Evolutionary conservation across 2,797 vertebrate genomes (phyloP), one percentile per base, ranked within the genome.

Genomic region (Sebastes taczanowskii): DNA sequence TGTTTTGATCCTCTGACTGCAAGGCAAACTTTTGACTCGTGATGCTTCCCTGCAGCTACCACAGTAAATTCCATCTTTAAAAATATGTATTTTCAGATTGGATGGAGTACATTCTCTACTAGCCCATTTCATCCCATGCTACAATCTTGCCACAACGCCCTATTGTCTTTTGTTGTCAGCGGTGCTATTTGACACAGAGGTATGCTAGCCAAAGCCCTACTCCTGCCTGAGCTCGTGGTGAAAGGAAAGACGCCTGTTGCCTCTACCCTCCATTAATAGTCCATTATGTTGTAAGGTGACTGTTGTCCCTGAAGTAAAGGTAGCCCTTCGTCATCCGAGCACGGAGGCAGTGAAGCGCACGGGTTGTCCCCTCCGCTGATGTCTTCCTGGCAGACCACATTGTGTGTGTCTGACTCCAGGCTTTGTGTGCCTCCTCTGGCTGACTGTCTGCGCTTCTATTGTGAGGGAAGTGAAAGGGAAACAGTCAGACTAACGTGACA

Each of bases 281-380:
- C 92, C 87, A 92, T 93, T 94, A 89, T 93, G 89, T 89, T 88
- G 83, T 86, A 86, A 92, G 90, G 91, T 88, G 89, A 88, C 86
- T 91, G 89, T 67, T 86, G 84, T 89, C 82, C 76, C 67, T 73
- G 66, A 85, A 89, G 88, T 88, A 90, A 91, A 89, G 82, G 89
- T 90, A 92, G 85, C 89, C 86, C 7, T 61, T 78, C 13, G 81
- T 92, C 90, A 92, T 90, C 86, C 46, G 88, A 94, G 93, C 80
- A 63, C 74, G 55, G 75, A 86, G 70, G 83, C 82, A 80, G 78
- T 63, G 82, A 78, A 84, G 83, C 71, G 34, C 59, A 67, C 4
- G 1, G 64, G 77, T 79, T 85, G 77, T 77, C 73, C 72, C 81
- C 75, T 86, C 66, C 11, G 29, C 80, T 71, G 56, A 83, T 86